Percentiles rank a stretch among this genome's conserved stretches.
Conservation (phyloP, 2,797 vertebrate genomes). For the Etheostoma perlongum region DNA sequence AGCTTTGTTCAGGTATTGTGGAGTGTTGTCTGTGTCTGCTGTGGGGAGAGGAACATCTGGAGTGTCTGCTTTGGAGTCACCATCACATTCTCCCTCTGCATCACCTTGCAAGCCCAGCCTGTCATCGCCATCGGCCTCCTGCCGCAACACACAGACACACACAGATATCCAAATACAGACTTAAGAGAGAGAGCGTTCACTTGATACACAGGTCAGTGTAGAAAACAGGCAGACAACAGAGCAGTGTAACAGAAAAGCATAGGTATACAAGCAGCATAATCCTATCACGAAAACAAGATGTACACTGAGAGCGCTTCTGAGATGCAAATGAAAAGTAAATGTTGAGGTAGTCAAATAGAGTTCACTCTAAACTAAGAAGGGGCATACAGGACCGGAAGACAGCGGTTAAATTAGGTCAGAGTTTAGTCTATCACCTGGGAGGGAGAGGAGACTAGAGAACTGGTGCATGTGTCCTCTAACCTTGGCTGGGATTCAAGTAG, state of each 20-base stretch:
- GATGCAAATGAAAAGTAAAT: conserved; percentile 38
- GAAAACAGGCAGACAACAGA: not conserved
- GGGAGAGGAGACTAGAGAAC: not conserved
- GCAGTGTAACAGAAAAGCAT: not conserved
- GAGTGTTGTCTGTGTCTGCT: conserved; percentile 93
- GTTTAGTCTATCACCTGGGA: conserved; percentile 13
- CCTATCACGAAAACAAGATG: not conserved
- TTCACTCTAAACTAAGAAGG: not conserved
- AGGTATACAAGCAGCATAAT: not conserved
- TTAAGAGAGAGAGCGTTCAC: not conserved
- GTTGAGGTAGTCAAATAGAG: conserved; percentile 19
- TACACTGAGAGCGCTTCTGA: no score
- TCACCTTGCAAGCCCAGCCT: conserved; percentile 81
- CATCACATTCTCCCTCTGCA: conserved; percentile 82
- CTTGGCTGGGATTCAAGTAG: conserved; percentile 22
- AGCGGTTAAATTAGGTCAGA: conserved; percentile 17
- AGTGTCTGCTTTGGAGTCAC: conserved; percentile 90
- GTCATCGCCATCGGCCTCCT: conserved; percentile 93
- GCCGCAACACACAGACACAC: conserved; percentile 50
- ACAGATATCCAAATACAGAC: conserved; percentile 39
- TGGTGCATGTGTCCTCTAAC: not conserved
- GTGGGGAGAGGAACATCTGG: conserved; percentile 86
- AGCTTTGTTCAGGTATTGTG: conserved; percentile 93
- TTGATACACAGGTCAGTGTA: not conserved
- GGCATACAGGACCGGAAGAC: not conserved